Evolutionary conservation across 2,888 invertebrate species (phyloP).

Genomic region (Syritta pipiens): DNA sequence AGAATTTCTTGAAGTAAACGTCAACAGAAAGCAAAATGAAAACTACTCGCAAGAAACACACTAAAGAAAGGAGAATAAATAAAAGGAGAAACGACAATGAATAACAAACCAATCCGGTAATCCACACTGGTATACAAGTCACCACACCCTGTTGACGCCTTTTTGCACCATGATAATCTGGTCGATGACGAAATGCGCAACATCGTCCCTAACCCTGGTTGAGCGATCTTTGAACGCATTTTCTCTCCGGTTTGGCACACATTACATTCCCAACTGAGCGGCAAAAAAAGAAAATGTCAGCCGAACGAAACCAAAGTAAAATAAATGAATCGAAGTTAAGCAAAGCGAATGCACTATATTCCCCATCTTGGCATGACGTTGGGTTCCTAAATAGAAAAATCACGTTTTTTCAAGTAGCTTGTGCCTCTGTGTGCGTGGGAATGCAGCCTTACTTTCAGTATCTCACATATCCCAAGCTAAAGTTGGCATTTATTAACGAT

Average conservation of each 20-base stretch:
- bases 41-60: no score
- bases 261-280: neutral
- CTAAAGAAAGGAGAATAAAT: neutral
- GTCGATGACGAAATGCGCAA: slow-evolving; percentile 39
- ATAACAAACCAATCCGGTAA: slow-evolving; percentile 11
- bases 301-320: neutral
- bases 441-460: slow-evolving; percentile 2
- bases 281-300: slow-evolving; percentile 38
- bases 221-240: slow-evolving; percentile 5
- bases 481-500: slow-evolving; percentile 20
- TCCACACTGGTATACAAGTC: neutral
- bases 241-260: slow-evolving; percentile 1
- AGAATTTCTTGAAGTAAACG: slow-evolving; percentile 6
- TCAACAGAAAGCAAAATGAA: neutral
- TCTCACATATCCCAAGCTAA: neutral
- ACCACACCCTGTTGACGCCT: slow-evolving; percentile 5
- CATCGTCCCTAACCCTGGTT: slow-evolving; percentile 37
- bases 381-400: slow-evolving; percentile 29
- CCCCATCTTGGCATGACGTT: slow-evolving; percentile 7
- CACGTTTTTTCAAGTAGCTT: slow-evolving; percentile 29
- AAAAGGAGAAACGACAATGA: slow-evolving; percentile 2
- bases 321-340: slow-evolving; percentile 20
- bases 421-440: neutral
- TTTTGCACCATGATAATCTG: slow-evolving; percentile 17
- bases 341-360: slow-evolving; percentile 30